Evolutionary conservation across 2,113 vertebrate genomes (phyloP).

Genomic region (Vulpes vulpes): DNA sequence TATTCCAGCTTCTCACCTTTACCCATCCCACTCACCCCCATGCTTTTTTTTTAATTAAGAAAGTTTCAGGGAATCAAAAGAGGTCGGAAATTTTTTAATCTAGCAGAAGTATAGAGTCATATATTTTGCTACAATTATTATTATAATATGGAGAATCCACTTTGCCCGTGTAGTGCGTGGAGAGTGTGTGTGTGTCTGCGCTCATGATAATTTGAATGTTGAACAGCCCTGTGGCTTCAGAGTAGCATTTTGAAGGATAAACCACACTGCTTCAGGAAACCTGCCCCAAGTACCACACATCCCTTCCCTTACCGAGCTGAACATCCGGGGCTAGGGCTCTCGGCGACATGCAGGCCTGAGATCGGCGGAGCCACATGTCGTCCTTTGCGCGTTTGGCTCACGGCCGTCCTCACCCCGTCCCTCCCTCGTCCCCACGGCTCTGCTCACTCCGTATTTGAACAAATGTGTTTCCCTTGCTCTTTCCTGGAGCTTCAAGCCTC

Average conservation of each 20-base stretch:
- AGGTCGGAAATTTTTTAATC: slow-evolving; percentile 84
- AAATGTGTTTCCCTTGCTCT: slow-evolving; percentile 83
- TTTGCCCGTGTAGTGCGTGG: slow-evolving; percentile 73
- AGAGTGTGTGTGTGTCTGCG: slow-evolving; percentile 49
- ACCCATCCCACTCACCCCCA: background rate
- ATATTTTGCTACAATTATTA: slow-evolving; percentile 84
- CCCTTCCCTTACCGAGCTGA: slow-evolving; percentile 75
- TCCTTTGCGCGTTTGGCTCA: slow-evolving; percentile 59
- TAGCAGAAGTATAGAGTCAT: slow-evolving; percentile 82
- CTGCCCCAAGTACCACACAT: background rate
- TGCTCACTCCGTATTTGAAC: slow-evolving; percentile 78
- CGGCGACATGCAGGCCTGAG: slow-evolving; percentile 76
- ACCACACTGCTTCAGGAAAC: slow-evolving; percentile 75
- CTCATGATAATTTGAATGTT: slow-evolving; percentile 83
- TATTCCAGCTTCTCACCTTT: slow-evolving; percentile 35
- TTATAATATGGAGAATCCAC: slow-evolving; percentile 80
- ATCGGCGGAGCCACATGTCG: background rate
- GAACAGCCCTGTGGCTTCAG: slow-evolving; percentile 75
- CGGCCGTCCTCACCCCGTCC: slow-evolving; percentile 67
- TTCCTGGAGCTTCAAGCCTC: slow-evolving; percentile 82
- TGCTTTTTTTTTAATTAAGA: slow-evolving; percentile 70
- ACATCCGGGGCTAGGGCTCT: slow-evolving; percentile 77
- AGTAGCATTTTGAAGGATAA: slow-evolving; percentile 61
- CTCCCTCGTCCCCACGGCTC: slow-evolving; percentile 60
- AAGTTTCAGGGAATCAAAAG: slow-evolving; percentile 88